These are phyloP conservation scores for Pollenia labialis DNA, from an alignment of 2,888 invertebrate genomes.

Conservation along the genomic window DNA sequence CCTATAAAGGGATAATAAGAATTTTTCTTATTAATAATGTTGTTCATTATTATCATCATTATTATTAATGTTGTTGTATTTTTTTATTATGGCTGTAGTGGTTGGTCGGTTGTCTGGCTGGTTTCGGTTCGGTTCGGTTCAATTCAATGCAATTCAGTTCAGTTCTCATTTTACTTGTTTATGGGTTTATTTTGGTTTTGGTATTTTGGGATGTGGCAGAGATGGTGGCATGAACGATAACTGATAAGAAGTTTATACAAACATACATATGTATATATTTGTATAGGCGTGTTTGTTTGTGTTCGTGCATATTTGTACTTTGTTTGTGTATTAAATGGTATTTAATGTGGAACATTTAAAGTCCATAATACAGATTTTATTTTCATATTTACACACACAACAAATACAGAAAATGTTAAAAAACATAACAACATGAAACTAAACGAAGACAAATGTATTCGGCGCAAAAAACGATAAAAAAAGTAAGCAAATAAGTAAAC, in stretches of 20 bases:
- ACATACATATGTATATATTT: neutral
- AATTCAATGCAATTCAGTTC: neutral
- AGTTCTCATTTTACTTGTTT: neutral
- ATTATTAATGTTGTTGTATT: slow-evolving; percentile 6
- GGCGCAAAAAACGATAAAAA: slow-evolving; percentile 7
- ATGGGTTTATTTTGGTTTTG: slow-evolving; percentile 18
- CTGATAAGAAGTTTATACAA: slow-evolving; percentile 19
- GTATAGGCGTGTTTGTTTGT: neutral
- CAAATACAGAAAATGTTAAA: neutral
- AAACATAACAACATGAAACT: slow-evolving; percentile 25
- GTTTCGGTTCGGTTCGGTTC: neutral
- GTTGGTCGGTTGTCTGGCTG: neutral
- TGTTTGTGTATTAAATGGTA: slow-evolving; percentile 46
- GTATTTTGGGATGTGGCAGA: neutral
- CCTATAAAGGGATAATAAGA: slow-evolving; percentile 48
- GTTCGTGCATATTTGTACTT: neutral
- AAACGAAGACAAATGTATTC: slow-evolving; percentile 50
- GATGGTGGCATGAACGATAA: neutral
- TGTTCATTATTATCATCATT: slow-evolving; percentile 40
- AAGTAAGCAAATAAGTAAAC: neutral
- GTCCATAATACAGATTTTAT: slow-evolving; percentile 47
- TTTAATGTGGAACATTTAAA: slow-evolving; percentile 44
- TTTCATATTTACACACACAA: slow-evolving; percentile 18
- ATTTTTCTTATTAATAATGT: slow-evolving; percentile 53
- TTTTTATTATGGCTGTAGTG: slow-evolving; percentile 19